Percentiles rank a stretch among this genome's conserved stretches.
Conservation (phyloP, 2,888 invertebrate species). For the Escarpia spicata region DNA sequence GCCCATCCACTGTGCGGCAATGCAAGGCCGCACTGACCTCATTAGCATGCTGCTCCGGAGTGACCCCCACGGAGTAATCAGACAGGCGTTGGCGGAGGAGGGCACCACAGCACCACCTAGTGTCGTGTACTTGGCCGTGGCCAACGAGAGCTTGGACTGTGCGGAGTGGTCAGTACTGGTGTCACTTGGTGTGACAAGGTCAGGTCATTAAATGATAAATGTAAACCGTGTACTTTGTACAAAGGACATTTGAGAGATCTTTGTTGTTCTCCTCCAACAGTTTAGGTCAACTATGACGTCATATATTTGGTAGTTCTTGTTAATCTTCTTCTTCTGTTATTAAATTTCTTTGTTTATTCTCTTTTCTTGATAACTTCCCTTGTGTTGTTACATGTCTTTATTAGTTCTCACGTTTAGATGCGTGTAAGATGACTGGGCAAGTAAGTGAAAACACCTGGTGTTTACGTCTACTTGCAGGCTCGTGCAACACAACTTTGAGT, state of each 20-base stretch:
- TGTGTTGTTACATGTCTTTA: neutral
- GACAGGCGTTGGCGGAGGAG: conserved; percentile 49
- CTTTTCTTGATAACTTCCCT: neutral
- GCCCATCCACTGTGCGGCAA: conserved; percentile 63
- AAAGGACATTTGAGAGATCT: no score
- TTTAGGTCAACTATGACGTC: no score
- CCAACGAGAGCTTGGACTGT: conserved; percentile 57
- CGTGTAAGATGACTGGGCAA: neutral
- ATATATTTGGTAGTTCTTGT: no score
- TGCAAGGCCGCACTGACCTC: conserved; percentile 62
- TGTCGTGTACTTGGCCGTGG: conserved; percentile 57
- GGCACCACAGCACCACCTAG: conserved; percentile 54
- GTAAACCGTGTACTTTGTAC: no score
- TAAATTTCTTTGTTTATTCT: no score
- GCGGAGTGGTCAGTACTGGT: conserved; percentile 52
- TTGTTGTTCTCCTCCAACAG: no score
- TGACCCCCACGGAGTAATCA: conserved; percentile 51
- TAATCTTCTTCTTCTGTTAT: no score
- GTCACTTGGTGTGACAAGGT: neutral
- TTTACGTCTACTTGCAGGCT: conserved; percentile 49
- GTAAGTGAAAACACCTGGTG: neutral
- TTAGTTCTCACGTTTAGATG: neutral
- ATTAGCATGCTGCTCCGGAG: conserved; percentile 53
- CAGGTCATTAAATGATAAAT: neutral
- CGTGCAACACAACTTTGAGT: conserved; percentile 53